Evolutionary conservation across 2,113 vertebrate species (phyloP).

Genomic region (Empidonax alnorum): DNA sequence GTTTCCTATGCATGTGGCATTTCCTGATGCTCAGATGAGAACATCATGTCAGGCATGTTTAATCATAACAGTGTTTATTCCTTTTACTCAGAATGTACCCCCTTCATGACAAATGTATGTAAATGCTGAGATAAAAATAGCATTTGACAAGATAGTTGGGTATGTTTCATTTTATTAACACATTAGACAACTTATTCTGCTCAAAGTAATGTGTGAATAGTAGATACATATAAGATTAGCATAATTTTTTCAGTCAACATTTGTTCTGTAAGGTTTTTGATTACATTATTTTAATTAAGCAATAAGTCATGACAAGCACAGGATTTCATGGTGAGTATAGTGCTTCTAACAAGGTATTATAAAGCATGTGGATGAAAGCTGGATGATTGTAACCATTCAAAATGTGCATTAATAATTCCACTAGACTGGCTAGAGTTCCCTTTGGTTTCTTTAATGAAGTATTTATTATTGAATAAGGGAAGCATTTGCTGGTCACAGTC

Average conservation of each 20-base stretch:
- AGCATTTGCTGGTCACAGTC: background rate
- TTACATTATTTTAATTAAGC: slow-evolving; percentile 69
- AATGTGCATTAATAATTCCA: background rate
- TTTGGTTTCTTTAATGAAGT: background rate
- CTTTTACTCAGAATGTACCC: slow-evolving; percentile 13
- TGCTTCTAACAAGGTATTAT: background rate
- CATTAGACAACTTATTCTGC: slow-evolving; percentile 51
- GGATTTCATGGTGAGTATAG: background rate
- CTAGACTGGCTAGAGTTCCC: background rate
- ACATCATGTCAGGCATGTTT: slow-evolving; percentile 37
- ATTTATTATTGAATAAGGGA: background rate
- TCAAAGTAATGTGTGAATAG: slow-evolving; percentile 48
- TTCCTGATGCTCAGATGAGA: slow-evolving; percentile 29
- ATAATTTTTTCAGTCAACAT: slow-evolving; percentile 61
- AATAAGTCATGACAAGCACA: slow-evolving; percentile 32
- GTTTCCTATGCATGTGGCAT: slow-evolving; percentile 35
- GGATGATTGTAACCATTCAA: background rate
- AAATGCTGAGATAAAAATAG: slow-evolving; percentile 62
- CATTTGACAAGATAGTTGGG: slow-evolving; percentile 43
- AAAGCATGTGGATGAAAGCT: background rate
- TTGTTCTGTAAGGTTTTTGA: slow-evolving; percentile 54
- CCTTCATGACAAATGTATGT: slow-evolving; percentile 53
- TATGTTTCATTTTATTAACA: slow-evolving; percentile 62
- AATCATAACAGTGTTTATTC: slow-evolving; percentile 62
- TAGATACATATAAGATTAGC: slow-evolving; percentile 30